Conservation (phyloP, 1,140 invertebrate species). For the Rhopalosiphum maidis region DNA sequence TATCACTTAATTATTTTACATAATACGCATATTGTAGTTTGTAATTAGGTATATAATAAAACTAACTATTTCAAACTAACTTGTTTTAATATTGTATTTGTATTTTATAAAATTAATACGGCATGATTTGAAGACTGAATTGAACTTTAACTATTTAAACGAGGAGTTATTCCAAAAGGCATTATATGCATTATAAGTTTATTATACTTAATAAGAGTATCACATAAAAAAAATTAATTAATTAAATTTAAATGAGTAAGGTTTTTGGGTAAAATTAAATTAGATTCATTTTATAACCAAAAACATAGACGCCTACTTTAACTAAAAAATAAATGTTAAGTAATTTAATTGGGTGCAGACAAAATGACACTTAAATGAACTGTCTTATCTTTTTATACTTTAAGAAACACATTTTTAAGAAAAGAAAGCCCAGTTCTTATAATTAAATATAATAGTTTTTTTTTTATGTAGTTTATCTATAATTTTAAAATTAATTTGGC, state of each 20-base stretch:
- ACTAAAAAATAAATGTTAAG: constrained; percentile 9
- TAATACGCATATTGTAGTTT: too few species aligned
- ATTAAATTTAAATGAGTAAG: background rate
- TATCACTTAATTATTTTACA: too few species aligned
- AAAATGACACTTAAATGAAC: background rate
- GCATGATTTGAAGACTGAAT: background rate
- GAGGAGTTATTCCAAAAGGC: background rate
- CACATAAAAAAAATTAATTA: background rate
- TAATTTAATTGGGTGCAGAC: background rate
- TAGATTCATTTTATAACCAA: background rate
- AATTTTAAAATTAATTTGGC: background rate
- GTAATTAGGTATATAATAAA: too few species aligned
- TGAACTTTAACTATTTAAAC: background rate
- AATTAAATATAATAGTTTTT: background rate
- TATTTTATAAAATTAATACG: background rate
- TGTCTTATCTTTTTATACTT: background rate
- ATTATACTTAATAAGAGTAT: background rate
- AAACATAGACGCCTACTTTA: background rate
- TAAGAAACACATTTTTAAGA: background rate
- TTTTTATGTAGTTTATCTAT: background rate
- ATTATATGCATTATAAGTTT: background rate
- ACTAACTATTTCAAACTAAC: too few species aligned
- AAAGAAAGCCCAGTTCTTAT: background rate
- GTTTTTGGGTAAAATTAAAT: background rate
- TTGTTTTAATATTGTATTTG: too few species aligned